Base-by-base conservation (phyloP, 2,113 vertebrate species). In the Salvelinus namaycush region DNA sequence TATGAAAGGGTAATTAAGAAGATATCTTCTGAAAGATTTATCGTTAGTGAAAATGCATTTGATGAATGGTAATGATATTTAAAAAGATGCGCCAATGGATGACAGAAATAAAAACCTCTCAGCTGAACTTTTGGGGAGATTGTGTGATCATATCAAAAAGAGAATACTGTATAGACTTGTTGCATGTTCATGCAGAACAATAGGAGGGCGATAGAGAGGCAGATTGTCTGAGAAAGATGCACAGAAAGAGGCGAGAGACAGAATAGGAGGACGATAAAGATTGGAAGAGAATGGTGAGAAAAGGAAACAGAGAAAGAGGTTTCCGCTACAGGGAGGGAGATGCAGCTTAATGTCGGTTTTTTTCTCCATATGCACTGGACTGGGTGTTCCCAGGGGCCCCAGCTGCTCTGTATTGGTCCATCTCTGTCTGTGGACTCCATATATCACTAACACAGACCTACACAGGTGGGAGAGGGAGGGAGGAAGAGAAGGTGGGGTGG, bases 131-230 rank as follows among this genome's bases (percentile, higher is more conserved):
- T 83, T 81, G 85, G 73, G 78, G 81, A 87, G 89, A 79, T 80
- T 89, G 80, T 77, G 74, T 0, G 89, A 91, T 91, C 89, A 51
- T 70, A 88, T 90, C 88, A 68, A 1, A 76, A 72, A 88, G 84
- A 89, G 90, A 91, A 87, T 74, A 75, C 18, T 3, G 68, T 74
- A 70, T 74, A 5, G 51, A 54, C 1, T 4, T 51, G 13, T 51
- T 51, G 49, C 49, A 51, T 51, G 9, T 13, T 51, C 49, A 51
- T 51, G 49, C 2, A 74, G 81, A 81, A 77, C 75, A 68, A 62
- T 34, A 34, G 34, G 34, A 34, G 34, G 6, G 34, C 1, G 34
- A 34, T 7, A 34, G 34, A 64, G 59, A 72, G 34, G 31, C 31
- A 5, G 31, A 34, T 6, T 34, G 88, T 83, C 85, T 83, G 83